Base-by-base conservation (phyloP, 1,140 invertebrate species). In the Sesamia nonagrioides region DNA sequence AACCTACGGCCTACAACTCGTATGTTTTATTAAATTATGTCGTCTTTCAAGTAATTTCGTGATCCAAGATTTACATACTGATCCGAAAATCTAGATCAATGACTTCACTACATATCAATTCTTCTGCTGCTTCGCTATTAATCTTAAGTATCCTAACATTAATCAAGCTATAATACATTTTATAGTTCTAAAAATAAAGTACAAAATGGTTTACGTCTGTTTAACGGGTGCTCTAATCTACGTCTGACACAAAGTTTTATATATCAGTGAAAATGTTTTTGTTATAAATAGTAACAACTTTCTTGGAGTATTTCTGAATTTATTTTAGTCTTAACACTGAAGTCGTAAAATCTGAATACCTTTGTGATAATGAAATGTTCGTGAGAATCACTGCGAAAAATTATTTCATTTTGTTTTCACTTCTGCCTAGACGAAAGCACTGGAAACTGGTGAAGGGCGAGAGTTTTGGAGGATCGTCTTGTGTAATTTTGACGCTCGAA, bases 181-280 rank as follows among this genome's bases (percentile, higher is more conserved):
- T 75, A 75, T 58, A n/a, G 15, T 40, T 35, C 13, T 15, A 21
- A 18, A 75, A 61, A 61, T 75, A 75, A 18, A 45, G 56, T n/a
- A 27, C 33, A 45, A 74, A 60, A 33, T 74, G 9, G 35, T 18
- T 60, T 40, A 13, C 60, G 37, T 18, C 37, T 8, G 71, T 35
- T 74, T 42, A 69, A 60, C 56, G 61, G 40, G 56, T 75, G 72
- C 35, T 18, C 45, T 50, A 50, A 21, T 40, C 21, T 42, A 40
- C 21, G 21, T 48, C 42, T 18, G 21, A 9, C 71, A 35, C 15
- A 56, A 54, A 54, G 42, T 50, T 60, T 60, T 75, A 42, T 56
- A 74, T 13, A 61, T 61, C 56, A 61, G 35, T 75, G 56, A 75
- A 75, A 61, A 61, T 61, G 48, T 75, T 61, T 75, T 1, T 61